phyloP scores from a whole-genome alignment of 53 echinoderm and acorn worm genomes.

The Echinometra lucunter region DNA sequence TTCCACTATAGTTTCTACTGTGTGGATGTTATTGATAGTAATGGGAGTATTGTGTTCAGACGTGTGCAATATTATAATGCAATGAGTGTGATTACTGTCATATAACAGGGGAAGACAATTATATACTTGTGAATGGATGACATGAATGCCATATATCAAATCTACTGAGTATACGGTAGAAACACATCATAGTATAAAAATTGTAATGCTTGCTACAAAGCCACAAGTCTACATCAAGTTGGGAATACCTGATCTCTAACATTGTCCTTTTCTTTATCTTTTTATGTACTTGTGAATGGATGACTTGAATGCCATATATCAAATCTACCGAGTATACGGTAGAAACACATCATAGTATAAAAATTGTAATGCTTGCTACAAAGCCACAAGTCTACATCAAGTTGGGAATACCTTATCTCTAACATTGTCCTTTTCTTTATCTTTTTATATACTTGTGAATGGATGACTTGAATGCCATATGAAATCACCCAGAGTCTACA shows the following conservation, averaged over 20 bases:
- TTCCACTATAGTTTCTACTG: background rate
- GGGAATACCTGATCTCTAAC: background rate
- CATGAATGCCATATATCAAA: background rate
- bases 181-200: background rate
- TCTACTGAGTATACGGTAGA: background rate
- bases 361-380: background rate
- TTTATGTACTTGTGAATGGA: background rate
- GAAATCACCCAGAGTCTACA: background rate
- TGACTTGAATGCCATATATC: background rate
- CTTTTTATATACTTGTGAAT: background rate
- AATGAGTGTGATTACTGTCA: conserved; percentile 8
- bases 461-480: background rate
- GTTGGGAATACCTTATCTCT: background rate
- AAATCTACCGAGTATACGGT: background rate
- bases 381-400: background rate
- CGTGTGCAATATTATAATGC: conserved; percentile 49
- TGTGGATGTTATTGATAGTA: conserved; percentile 23
- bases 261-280: too few species aligned
- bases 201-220: background rate
- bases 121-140: background rate
- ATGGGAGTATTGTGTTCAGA: conserved; percentile 41
- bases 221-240: background rate
- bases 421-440: too few species aligned
- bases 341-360: background rate
- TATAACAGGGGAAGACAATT: background rate